Percentiles rank a stretch among this genome's conserved stretches.
Conservation (phyloP, 2,797 vertebrate species). For the Epinephelus awoara region DNA sequence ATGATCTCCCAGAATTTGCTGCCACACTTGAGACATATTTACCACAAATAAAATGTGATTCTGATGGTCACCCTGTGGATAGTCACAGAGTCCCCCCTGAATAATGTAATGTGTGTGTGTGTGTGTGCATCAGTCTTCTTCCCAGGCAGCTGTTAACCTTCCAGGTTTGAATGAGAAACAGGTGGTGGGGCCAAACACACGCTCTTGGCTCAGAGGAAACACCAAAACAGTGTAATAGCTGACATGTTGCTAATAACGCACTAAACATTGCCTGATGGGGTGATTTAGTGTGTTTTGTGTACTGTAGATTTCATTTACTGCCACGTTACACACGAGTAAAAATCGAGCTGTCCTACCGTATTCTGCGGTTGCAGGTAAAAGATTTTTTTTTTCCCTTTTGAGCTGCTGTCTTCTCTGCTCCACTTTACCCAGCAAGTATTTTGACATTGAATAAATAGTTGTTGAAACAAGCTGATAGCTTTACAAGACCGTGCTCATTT, state of each 20-base stretch:
- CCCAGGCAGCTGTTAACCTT: constrained; percentile 72
- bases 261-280: constrained; percentile 51
- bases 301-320: constrained; percentile 41
- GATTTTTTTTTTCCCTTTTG: not conserved
- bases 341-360: not conserved
- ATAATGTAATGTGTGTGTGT: constrained; percentile 20
- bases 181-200: constrained; percentile 63
- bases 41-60: constrained; percentile 39
- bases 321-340: constrained; percentile 26
- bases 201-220: constrained; percentile 46
- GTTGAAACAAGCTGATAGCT: constrained; percentile 35
- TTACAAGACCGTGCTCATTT: constrained; percentile 17
- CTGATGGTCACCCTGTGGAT: constrained; percentile 28
- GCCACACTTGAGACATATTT: constrained; percentile 54
- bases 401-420: constrained; percentile 10
- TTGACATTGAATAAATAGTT: constrained; percentile 30
- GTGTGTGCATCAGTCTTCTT: constrained; percentile 51
- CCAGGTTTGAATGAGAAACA: constrained; percentile 78
- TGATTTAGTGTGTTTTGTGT: constrained; percentile 44
- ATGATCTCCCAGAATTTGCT: constrained; percentile 27
- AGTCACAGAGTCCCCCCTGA: constrained; percentile 30
- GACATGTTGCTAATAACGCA: constrained; percentile 66
- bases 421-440: constrained; percentile 19
- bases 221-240: constrained; percentile 54
- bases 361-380: not conserved